Conservation (phyloP, 2,888 invertebrate genomes). For the Drosophila formosana region DNA sequence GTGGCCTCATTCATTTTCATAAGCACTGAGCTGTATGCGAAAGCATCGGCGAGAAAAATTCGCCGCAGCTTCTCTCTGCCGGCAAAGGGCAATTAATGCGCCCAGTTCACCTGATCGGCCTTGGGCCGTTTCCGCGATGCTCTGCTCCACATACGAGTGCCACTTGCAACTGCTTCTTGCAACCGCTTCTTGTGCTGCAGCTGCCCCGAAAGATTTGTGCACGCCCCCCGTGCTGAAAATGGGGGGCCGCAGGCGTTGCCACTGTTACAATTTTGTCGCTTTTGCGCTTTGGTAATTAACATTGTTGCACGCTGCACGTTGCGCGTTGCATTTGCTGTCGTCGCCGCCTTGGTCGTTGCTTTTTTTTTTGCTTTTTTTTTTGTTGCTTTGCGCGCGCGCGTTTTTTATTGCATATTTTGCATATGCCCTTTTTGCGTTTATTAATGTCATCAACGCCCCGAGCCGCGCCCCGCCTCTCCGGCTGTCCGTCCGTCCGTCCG, state of each 20-base stretch:
- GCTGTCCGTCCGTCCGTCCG: background rate
- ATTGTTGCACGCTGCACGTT: constrained; percentile 48
- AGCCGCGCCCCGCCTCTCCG: constrained; percentile 21
- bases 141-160: constrained; percentile 50
- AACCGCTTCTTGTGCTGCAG: background rate
- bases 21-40: constrained; percentile 37
- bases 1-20: constrained; percentile 63
- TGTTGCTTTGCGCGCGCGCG: constrained; percentile 7
- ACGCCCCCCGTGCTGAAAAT: background rate
- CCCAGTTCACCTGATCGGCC: constrained; percentile 63
- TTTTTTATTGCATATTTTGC: constrained; percentile 47
- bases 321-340: constrained; percentile 29
- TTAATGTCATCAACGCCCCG: constrained; percentile 76
- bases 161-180: background rate
- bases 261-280: constrained; percentile 78
- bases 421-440: constrained; percentile 65
- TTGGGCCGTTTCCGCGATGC: constrained; percentile 63
- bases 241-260: constrained; percentile 59
- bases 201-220: constrained; percentile 5
- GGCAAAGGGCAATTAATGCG: constrained; percentile 59
- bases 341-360: constrained; percentile 13
- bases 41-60: background rate
- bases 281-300: constrained; percentile 61
- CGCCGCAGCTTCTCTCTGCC: constrained; percentile 24
- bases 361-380: background rate